phyloP scores from a whole-genome alignment of 2,888 invertebrate species.

The Leptinotarsa haldemani region DNA sequence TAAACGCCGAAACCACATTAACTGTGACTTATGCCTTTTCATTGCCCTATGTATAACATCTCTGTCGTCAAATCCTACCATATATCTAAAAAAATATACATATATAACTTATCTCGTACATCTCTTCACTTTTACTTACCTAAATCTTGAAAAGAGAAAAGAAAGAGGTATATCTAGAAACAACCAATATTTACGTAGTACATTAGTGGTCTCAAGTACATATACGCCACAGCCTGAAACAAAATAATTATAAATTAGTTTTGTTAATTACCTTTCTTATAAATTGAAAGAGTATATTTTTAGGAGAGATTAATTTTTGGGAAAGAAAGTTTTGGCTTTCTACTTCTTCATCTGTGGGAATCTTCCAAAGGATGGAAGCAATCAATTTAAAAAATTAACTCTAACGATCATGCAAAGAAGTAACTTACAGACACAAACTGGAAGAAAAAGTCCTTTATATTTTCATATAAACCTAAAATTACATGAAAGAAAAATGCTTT shows the following conservation, averaged over 20 bases:
- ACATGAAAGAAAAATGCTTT: no score
- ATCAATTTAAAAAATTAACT: no score
- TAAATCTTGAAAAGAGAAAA: slow-evolving; percentile 80
- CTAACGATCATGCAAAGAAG: no score
- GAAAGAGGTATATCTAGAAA: slow-evolving; percentile 87
- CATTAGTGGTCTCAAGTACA: slow-evolving; percentile 86
- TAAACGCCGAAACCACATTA: slow-evolving; percentile 93
- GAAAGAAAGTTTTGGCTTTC: no score
- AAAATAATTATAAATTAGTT: not conserved
- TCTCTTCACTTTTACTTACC: slow-evolving; percentile 68
- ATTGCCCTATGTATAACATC: slow-evolving; percentile 79
- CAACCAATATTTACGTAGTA: slow-evolving; percentile 86
- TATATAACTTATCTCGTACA: not conserved
- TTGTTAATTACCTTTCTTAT: not conserved
- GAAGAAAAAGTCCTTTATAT: no score
- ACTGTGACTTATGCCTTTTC: slow-evolving; percentile 89
- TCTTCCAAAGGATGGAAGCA: no score
- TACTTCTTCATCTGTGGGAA: no score
- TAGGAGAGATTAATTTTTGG: no score
- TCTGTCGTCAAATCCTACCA: slow-evolving; percentile 74
- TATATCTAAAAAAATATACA: slow-evolving; percentile 69
- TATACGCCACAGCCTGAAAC: slow-evolving; percentile 81
- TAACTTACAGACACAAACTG: no score
- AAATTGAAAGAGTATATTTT: no score
- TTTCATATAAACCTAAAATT: no score